Base-by-base conservation (phyloP, 2,888 invertebrate species). In the Ellobium chinense region DNA sequence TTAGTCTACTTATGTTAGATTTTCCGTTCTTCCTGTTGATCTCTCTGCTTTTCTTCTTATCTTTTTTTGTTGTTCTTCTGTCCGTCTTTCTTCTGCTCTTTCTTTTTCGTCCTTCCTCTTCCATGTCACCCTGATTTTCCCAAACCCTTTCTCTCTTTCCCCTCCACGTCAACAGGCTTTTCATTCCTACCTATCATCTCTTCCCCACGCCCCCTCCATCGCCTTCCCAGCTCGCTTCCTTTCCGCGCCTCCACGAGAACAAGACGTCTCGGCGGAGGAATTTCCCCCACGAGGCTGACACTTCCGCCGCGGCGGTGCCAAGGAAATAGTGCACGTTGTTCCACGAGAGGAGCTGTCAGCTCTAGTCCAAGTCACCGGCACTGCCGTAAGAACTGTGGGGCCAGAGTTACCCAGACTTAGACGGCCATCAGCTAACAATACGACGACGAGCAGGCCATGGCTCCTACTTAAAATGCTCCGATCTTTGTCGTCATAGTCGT, bases 271-370 rank as follows among this genome's bases (percentile, higher is more conserved):
- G 76, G 76, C 66, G 65, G 56, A 76, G 76, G 76, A 76, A 76
- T 76, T 37, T 56, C 9, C 74, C 3, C 9, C 31, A n/a, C 12
- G 24, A 0, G 39, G 36, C 76, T 76, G 76, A 76, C 76, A 76
- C 76, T 76, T 76, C 76, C 76, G 65, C 29, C 76, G 29, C 34
- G 21, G 12, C 56, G 66, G 76, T 76, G 76, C 76, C 76, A 65
- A 14, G 29, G 34, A 76, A 62, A 76, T 76, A 76, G 76, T 66
- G 76, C 76, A 56, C 56, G 76, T 66, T 56, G 34, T 39, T 63
- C n/a, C 74, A 46, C 39, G 74, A 63, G 46, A 37, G 63, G 39
- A 46, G 37, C 74, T 74, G 74, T 74, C 74, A 74, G n/a, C 74
- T 46, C 74, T 39, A 63, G 39, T 74, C 63, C 63, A 29, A 31